Evolutionary conservation across 2,113 vertebrate species (phyloP).

Genomic region (Atractosteus spatula): DNA sequence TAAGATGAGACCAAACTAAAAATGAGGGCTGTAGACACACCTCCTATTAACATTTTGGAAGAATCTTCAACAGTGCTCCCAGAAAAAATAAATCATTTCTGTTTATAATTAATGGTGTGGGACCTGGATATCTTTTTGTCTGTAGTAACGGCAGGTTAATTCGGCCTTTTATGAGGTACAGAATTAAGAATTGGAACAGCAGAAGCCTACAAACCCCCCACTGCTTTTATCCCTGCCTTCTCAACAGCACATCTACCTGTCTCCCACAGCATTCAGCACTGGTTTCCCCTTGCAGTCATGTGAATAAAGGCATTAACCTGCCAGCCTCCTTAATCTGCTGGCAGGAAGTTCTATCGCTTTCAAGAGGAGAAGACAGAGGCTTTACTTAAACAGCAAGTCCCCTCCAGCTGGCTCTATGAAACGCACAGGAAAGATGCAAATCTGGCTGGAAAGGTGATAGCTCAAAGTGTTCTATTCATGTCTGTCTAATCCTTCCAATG

Average conservation of each 20-base stretch:
- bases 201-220: neutral
- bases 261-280: slow-evolving; percentile 9
- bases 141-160: too few species aligned
- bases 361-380: slow-evolving; percentile 16
- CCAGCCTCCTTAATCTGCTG: slow-evolving; percentile 28
- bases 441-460: slow-evolving; percentile 43
- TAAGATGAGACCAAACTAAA: too few species aligned
- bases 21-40: too few species aligned
- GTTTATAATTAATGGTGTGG: too few species aligned
- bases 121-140: too few species aligned
- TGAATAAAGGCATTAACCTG: slow-evolving; percentile 30
- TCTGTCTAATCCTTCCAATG: slow-evolving; percentile 32
- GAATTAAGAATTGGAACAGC: too few species aligned
- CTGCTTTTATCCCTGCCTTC: neutral
- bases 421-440: slow-evolving; percentile 46
- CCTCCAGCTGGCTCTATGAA: slow-evolving; percentile 27
- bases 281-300: slow-evolving; percentile 16
- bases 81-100: too few species aligned
- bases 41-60: too few species aligned
- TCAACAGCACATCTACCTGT: slow-evolving; percentile 18
- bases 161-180: too few species aligned
- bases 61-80: too few species aligned
- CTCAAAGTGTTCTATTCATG: slow-evolving; percentile 45
- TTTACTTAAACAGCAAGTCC: slow-evolving; percentile 10
- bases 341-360: slow-evolving; percentile 27